A percentile compares a stretch with the other conserved stretches of the same genome.
Conservation (phyloP, 2,888 invertebrate species). For the Elmis aenea region DNA sequence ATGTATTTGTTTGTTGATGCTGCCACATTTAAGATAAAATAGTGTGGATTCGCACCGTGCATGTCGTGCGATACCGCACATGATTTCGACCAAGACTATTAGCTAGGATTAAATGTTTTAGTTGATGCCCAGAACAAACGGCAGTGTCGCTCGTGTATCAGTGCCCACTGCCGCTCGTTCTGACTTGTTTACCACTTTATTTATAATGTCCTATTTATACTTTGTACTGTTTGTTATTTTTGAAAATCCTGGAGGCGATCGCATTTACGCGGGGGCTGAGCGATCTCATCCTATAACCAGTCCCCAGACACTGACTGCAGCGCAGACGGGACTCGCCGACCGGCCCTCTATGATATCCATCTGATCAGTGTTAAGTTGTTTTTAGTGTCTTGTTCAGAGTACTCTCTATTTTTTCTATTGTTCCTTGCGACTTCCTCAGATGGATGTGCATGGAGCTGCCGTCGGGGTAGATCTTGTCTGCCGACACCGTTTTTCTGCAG, state of each 20-base stretch:
- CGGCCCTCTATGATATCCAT: constrained; percentile 29
- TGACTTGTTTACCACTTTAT: constrained; percentile 26
- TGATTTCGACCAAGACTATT: constrained; percentile 24
- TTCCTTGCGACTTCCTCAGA: constrained; percentile 36
- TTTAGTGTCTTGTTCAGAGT: constrained; percentile 40
- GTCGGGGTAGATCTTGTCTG: constrained; percentile 49
- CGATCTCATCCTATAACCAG: constrained; percentile 41
- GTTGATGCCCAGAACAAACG: constrained; percentile 9
- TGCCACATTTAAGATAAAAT: constrained; percentile 49
- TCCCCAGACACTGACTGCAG: constrained; percentile 16
- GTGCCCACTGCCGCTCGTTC: constrained; percentile 10
- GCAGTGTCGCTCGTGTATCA: constrained; percentile 7
- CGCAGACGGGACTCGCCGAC: constrained; percentile 12
- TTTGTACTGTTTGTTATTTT: constrained; percentile 43
- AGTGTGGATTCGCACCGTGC: constrained; percentile 14
- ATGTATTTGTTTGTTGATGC: constrained; percentile 47
- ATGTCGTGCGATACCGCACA: constrained; percentile 17
- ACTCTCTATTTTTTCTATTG: constrained; percentile 45
- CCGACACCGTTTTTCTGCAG: constrained; percentile 48
- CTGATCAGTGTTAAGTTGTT: constrained; percentile 42
- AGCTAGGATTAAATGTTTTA: constrained; percentile 18
- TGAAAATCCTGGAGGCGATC: constrained; percentile 33
- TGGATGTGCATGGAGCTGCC: constrained; percentile 37
- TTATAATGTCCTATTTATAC: constrained; percentile 42
- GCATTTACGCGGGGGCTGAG: constrained; percentile 37